These are phyloP conservation scores for Sisyra nigra DNA, from an alignment of 2,888 invertebrate species.

Conservation along the genomic window DNA sequence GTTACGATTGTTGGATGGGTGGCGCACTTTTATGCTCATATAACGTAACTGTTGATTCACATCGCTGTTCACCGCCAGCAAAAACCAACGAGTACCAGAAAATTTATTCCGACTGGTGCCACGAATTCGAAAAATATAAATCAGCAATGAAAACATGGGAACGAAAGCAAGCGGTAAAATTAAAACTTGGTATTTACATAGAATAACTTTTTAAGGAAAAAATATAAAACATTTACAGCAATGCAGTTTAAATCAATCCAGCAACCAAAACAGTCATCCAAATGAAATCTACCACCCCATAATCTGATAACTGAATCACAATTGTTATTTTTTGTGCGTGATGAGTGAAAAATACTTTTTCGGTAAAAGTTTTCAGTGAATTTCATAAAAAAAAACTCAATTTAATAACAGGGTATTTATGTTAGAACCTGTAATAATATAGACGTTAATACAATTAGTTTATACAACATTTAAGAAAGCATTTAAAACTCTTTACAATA, in stretches of 20 bases:
- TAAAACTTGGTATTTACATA: too few species aligned
- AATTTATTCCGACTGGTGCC: constrained; percentile 56
- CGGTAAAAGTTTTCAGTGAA: too few species aligned
- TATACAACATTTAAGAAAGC: too few species aligned
- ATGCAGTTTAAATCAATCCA: constrained; percentile 64
- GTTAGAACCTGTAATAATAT: too few species aligned
- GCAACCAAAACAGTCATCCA: constrained; percentile 68
- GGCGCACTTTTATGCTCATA: constrained; percentile 37
- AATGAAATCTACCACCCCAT: constrained; percentile 55
- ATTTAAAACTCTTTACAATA: too few species aligned
- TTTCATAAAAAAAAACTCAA: too few species aligned
- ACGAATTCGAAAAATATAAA: constrained; percentile 54
- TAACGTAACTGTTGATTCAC: constrained; percentile 41
- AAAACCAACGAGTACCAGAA: constrained; percentile 41
- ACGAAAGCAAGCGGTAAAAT: constrained; percentile 38
- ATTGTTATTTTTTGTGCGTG: too few species aligned
- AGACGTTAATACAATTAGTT: too few species aligned
- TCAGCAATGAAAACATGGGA: constrained; percentile 48
- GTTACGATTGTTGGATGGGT: constrained; percentile 41
- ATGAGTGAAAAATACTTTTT: too few species aligned
- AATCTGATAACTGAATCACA: constrained; percentile 47
- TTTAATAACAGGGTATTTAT: too few species aligned
- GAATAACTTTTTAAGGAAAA: too few species aligned
- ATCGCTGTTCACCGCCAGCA: constrained; percentile 39
- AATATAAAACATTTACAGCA: too few species aligned